Conservation (phyloP, 2,888 invertebrate species). For the Erebia epiphron region DNA sequence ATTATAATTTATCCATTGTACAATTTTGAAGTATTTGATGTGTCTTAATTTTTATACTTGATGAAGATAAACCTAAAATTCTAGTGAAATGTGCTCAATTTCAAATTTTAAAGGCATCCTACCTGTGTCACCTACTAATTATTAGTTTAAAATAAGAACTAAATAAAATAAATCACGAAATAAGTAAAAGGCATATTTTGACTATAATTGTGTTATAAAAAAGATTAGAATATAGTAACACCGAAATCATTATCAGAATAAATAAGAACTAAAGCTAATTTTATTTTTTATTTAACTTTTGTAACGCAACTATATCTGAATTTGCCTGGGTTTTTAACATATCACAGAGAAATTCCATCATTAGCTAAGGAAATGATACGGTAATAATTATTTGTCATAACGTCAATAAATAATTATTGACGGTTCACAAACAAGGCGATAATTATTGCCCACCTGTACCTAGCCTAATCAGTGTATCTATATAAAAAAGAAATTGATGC, state of each 20-base stretch:
- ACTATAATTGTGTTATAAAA: background rate
- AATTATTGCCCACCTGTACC: background rate
- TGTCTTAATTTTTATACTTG: conserved; percentile 13
- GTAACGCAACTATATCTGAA: no score
- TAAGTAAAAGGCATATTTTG: background rate
- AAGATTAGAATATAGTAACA: no score
- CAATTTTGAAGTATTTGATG: conserved; percentile 8
- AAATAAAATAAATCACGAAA: background rate
- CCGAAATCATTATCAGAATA: no score
- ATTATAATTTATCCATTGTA: background rate
- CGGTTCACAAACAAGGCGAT: background rate
- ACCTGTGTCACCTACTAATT: conserved; percentile 2
- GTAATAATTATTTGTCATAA: background rate
- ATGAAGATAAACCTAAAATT: conserved; percentile 1
- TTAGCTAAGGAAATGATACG: no score
- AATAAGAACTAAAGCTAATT: no score
- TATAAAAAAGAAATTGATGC: background rate
- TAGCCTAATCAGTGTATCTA: background rate
- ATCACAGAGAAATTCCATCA: no score
- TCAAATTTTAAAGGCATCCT: background rate
- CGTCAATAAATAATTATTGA: conserved; percentile 3
- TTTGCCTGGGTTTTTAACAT: no score
- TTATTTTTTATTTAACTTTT: no score
- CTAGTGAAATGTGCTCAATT: conserved; percentile 14
- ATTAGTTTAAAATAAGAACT: background rate